Conservation (phyloP, 2,888 invertebrate species). For the Aethes cnicana region DNA sequence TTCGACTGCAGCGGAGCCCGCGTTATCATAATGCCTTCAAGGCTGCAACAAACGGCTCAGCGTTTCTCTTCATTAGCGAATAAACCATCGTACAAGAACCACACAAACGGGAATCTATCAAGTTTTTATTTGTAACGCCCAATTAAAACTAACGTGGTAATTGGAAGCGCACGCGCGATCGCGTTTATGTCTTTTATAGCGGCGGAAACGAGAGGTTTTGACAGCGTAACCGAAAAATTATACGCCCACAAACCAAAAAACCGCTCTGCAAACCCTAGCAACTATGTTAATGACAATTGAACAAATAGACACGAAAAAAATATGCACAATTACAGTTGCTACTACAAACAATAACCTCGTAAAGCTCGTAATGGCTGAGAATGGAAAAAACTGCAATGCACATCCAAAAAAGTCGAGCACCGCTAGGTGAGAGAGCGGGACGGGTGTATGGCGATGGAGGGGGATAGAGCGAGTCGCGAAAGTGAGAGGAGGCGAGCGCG, state of each 20-base stretch:
- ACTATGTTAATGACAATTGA: slow-evolving; percentile 22
- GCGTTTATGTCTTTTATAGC: slow-evolving; percentile 52
- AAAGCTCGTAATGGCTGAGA: slow-evolving; percentile 65
- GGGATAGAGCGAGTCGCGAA: slow-evolving; percentile 65
- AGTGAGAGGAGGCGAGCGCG: slow-evolving; percentile 78
- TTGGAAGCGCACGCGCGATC: slow-evolving; percentile 25
- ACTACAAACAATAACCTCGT: slow-evolving; percentile 63
- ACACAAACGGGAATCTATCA: slow-evolving; percentile 15
- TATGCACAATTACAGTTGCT: slow-evolving; percentile 43
- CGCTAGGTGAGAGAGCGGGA: slow-evolving; percentile 71
- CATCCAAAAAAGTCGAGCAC: slow-evolving; percentile 79
- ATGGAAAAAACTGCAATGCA: slow-evolving; percentile 77
- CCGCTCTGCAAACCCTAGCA: slow-evolving; percentile 20
- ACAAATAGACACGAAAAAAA: slow-evolving; percentile 23
- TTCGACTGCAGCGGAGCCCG: slow-evolving; percentile 17
- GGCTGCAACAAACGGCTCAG: neutral
- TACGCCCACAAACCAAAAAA: neutral
- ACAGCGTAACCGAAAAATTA: slow-evolving; percentile 1
- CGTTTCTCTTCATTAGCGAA: slow-evolving; percentile 15
- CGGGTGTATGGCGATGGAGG: slow-evolving; percentile 45
- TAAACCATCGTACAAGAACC: slow-evolving; percentile 11
- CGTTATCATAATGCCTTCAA: slow-evolving; percentile 1
- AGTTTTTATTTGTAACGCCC: slow-evolving; percentile 24
- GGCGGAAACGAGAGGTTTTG: slow-evolving; percentile 32
- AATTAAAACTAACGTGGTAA: slow-evolving; percentile 26